Evolutionary conservation across 2,797 vertebrate species (phyloP).

Genomic region (Alectoris magna): DNA sequence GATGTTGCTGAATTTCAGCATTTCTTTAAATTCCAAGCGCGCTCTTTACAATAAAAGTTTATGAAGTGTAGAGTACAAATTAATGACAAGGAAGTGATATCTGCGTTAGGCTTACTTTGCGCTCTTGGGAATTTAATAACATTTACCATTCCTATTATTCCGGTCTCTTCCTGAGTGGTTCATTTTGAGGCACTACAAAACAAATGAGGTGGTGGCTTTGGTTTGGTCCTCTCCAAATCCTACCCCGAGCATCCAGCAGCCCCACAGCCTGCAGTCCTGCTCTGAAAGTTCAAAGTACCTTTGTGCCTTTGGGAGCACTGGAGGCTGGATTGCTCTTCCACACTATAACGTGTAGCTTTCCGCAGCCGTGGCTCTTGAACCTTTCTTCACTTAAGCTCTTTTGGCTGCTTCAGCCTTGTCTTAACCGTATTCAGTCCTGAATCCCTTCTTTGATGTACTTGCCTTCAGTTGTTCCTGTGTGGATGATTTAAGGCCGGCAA

Average conservation of each 20-base stretch:
- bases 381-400: neutral
- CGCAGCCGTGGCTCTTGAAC: neutral
- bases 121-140: neutral
- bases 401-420: neutral
- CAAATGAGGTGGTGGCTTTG: neutral
- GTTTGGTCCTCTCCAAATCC: neutral
- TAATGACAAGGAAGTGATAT: neutral
- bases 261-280: neutral
- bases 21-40: neutral
- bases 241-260: neutral
- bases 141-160: neutral
- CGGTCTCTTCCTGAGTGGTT: neutral
- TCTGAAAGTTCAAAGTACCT: neutral
- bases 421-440: neutral
- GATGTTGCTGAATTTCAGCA: neutral
- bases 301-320: neutral
- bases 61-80: neutral
- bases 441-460: conserved; percentile 11
- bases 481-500: conserved; percentile 46
- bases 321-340: neutral
- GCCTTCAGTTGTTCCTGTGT: neutral
- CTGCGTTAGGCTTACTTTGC: neutral
- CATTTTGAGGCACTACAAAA: neutral
- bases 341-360: neutral
- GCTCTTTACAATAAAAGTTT: neutral